Evolutionary conservation across 2,797 vertebrate species (phyloP), one percentile per base, ranked within the genome.

Genomic region (Loris lydekkerianus): DNA sequence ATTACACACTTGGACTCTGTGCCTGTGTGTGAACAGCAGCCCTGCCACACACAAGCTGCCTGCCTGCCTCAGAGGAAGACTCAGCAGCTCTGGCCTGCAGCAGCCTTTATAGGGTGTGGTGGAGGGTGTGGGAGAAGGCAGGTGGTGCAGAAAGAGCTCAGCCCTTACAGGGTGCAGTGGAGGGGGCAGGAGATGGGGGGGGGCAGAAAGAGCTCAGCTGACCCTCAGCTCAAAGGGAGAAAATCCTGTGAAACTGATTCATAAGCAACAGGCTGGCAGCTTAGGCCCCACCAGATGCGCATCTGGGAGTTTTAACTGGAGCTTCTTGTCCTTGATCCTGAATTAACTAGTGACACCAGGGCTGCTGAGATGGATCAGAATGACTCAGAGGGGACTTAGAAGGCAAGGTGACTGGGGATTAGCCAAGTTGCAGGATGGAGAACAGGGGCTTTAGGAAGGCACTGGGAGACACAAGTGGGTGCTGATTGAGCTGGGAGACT

Each of bases 281-380:
- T 97, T 95, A 96, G 83, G 84, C 84, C 56, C 53, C 65, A 40
- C 69, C 95, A 89, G 96, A 96, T 94, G 83, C 27, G 53, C 80
- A 40, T 80, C 83, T 43, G 86, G 61, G 92, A 87, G 61, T 96
- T 93, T 95, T 85, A 86, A 95, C 49, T 0, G 72, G 85, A 91
- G 91, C 89, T 87, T 63, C 85, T 29, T 72, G 94, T 80, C 95
- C 96, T 95, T 93, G 95, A 98, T 98, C 96, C 96, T 17, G 85
- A 97, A 94, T 97, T 97, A 97, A 95, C 80, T 25, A 56, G 77
- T 82, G 89, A 91, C 60, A 58, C 63, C 3, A 9, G 89, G 53
- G 76, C 82, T 69, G 78, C 86, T 46, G 93, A 96, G 96, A 84
- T 83, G 95, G 86, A 92, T 96, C 94, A 67, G 40, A 72, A 58